These are phyloP conservation scores for Actias luna DNA, from an alignment of 2,888 invertebrate species.

Conservation along the genomic window DNA sequence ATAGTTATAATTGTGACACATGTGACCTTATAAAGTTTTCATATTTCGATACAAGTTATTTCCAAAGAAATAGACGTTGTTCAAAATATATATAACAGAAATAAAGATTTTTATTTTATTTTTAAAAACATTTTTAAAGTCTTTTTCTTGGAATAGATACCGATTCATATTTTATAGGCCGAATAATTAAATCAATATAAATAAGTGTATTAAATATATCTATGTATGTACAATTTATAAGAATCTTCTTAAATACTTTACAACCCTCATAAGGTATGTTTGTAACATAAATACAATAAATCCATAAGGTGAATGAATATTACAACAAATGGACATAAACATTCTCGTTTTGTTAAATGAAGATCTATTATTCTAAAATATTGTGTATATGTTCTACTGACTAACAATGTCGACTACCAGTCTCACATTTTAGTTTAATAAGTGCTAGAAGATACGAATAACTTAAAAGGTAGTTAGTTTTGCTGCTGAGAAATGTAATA, in stretches of 20 bases:
- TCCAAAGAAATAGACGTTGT: conserved; percentile 28
- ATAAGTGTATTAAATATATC: conserved; percentile 55
- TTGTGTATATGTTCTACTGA: conserved; percentile 76
- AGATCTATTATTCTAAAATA: conserved; percentile 71
- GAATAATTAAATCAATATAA: conserved; percentile 58
- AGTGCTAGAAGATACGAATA: conserved; percentile 77
- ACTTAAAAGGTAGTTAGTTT: conserved; percentile 65
- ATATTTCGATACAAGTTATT: conserved; percentile 36
- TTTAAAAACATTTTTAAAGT: conserved; percentile 17
- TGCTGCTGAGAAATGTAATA: conserved; percentile 66
- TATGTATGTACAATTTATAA: conserved; percentile 70
- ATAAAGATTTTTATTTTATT: background rate
- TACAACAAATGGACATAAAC: conserved; percentile 66
- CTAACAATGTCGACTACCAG: conserved; percentile 82
- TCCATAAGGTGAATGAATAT: conserved; percentile 64
- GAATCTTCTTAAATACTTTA: conserved; percentile 61
- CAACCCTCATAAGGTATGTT: conserved; percentile 72
- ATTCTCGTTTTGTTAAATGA: conserved; percentile 68
- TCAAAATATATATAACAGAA: conserved; percentile 13
- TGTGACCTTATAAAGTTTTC: conserved; percentile 34
- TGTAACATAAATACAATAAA: conserved; percentile 62
- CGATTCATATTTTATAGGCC: conserved; percentile 62
- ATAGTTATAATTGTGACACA: conserved; percentile 55
- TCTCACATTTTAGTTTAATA: conserved; percentile 81
- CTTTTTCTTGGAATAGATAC: conserved; percentile 28